Evolutionary conservation across 2,797 vertebrate species (phyloP).

Genomic region (Manis javanica): DNA sequence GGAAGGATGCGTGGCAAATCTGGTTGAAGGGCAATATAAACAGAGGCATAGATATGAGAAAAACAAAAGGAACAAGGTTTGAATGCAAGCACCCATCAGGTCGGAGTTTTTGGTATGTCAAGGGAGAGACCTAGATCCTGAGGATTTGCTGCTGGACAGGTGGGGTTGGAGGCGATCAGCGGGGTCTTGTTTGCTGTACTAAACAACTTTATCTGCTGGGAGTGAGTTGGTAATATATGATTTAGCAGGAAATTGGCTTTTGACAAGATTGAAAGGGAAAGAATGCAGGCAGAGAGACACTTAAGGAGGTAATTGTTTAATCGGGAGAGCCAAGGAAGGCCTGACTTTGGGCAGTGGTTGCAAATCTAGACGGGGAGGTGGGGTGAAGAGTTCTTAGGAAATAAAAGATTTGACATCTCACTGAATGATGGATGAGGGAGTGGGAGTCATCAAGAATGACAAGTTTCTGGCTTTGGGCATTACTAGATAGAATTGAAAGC

Average conservation of each 20-base stretch:
- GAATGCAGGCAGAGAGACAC: not conserved
- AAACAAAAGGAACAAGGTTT: not conserved
- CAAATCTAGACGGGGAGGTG: not conserved
- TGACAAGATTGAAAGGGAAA: not conserved
- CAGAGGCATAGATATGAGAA: not conserved
- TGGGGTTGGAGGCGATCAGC: not conserved
- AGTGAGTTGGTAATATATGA: not conserved
- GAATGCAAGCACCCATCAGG: not conserved
- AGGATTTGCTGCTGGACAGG: not conserved
- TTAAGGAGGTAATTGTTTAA: not conserved
- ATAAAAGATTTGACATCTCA: not conserved
- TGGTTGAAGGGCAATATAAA: not conserved
- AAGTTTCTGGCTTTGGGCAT: not conserved
- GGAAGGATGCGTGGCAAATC: not conserved
- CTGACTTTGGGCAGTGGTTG: not conserved
- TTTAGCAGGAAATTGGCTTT: not conserved
- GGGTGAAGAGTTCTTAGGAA: not conserved
- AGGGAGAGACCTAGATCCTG: not conserved
- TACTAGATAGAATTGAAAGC: not conserved
- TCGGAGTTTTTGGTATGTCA: not conserved
- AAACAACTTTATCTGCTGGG: not conserved
- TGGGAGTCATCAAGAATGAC: not conserved
- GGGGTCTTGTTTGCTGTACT: not conserved
- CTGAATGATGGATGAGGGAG: not conserved
- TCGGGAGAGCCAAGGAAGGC: no score